These are phyloP conservation scores for Sphyrna mokarran DNA, from an alignment of 2,113 vertebrate species.

Conservation along the genomic window DNA sequence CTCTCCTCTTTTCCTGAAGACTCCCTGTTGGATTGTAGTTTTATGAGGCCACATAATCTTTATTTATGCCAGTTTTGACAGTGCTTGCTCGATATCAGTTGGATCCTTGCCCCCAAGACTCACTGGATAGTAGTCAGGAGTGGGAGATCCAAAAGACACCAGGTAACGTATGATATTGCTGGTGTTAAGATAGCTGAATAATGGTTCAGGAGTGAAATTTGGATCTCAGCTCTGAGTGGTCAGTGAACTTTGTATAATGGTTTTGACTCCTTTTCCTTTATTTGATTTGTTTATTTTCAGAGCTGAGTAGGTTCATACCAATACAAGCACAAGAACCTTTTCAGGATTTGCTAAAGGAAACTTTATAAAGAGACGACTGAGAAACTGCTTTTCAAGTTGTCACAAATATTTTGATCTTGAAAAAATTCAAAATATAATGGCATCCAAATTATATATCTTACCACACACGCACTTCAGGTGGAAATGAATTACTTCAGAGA, in stretches of 20 bases:
- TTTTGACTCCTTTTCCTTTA: not conserved
- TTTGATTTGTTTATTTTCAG: not conserved
- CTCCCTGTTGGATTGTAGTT: not conserved
- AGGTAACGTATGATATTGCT: not conserved
- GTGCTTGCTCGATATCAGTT: not conserved
- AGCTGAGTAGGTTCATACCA: not conserved
- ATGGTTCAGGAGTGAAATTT: not conserved
- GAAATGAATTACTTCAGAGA: too few species aligned
- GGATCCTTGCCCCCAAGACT: not conserved
- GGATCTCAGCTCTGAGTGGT: not conserved
- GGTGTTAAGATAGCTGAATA: not conserved
- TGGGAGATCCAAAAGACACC: not conserved
- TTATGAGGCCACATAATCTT: not conserved
- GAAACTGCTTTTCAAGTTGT: too few species aligned
- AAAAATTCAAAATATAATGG: not conserved
- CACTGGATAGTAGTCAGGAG: not conserved
- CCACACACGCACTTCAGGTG: too few species aligned
- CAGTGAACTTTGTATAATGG: not conserved
- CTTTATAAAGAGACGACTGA: not conserved
- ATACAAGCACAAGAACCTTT: not conserved
- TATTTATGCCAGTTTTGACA: not conserved
- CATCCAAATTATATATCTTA: not conserved
- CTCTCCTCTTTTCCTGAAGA: not conserved
- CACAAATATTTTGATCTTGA: not conserved
- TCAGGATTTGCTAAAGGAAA: not conserved